A percentile compares a stretch with the other conserved stretches of the same genome.
Evolutionary conservation across 2,113 vertebrate species (phyloP).

Genomic region (Eidolon helvum): DNA sequence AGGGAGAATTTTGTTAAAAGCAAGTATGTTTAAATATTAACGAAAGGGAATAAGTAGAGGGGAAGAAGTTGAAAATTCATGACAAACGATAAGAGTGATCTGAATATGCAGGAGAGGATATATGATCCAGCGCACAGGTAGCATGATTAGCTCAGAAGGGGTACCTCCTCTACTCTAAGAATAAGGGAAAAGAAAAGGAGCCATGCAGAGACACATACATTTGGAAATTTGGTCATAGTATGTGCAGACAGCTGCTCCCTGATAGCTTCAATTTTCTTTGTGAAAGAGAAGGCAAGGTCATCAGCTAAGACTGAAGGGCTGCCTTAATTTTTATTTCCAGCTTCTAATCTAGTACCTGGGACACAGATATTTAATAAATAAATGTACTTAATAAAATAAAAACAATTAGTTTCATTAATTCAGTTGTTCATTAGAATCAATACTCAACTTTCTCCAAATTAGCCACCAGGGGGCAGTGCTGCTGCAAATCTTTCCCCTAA

Average conservation of each 20-base stretch:
- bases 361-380: neutral
- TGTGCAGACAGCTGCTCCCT: neutral
- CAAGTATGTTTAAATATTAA: neutral
- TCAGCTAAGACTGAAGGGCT: neutral
- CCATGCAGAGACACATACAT: neutral
- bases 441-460: conserved; percentile 20
- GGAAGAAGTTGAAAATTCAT: neutral
- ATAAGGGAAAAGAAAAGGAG: neutral
- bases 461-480: conserved; percentile 64
- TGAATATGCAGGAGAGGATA: neutral
- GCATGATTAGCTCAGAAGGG: neutral
- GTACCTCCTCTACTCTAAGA: neutral
- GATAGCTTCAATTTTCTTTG: neutral
- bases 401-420: neutral
- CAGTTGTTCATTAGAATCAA: neutral
- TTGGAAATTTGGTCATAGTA: neutral
- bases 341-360: neutral
- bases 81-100: neutral
- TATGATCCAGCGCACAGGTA: neutral
- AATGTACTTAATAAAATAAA: neutral
- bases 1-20: neutral
- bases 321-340: neutral
- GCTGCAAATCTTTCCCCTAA: neutral
- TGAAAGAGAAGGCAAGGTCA: conserved; percentile 1
- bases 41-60: neutral